Conservation (phyloP, 2,888 invertebrate genomes). For the Mythimna lalbum region DNA sequence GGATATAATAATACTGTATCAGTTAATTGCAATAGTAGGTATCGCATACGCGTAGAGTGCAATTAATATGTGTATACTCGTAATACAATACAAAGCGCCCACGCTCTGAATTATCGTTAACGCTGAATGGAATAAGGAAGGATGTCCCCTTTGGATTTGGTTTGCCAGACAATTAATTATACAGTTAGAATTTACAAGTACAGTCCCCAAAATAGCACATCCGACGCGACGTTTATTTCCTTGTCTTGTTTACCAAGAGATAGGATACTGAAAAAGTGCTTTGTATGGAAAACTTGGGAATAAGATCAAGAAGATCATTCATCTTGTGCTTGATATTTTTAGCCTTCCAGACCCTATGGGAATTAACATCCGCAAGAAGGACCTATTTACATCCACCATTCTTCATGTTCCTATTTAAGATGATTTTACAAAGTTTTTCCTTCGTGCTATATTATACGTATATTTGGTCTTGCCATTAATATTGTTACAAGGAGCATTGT, state of each 20-base stretch:
- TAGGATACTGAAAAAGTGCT: no score
- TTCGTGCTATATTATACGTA: no score
- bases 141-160: constrained; percentile 27
- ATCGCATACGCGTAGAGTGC: neutral
- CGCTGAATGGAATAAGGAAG: constrained; percentile 31
- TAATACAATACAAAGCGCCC: constrained; percentile 33
- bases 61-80: constrained; percentile 10
- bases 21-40: constrained; percentile 11
- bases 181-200: neutral
- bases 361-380: neutral
- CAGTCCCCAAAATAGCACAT: neutral
- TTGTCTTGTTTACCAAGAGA: no score
- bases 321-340: neutral
- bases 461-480: no score
- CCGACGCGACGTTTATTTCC: no score
- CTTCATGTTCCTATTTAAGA: no score
- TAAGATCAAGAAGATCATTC: neutral
- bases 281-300: no score
- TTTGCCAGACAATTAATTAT: neutral
- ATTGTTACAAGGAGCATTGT: no score
- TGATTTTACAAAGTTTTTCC: no score
- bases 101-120: constrained; percentile 41
- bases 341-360: neutral
- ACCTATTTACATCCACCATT: no score
- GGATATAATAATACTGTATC: neutral